Evolutionary conservation across 2,113 vertebrate genomes (phyloP).

Genomic region (rat (Rattus norvegicus)): GRCr8 NC_086032.1:91708501-91709000

Average conservation of each 20-base stretch:
- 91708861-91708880: no score
- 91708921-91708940: no score
- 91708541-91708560: accelerated
- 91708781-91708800: neutral
- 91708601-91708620: constrained; percentile 26
- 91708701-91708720: neutral
- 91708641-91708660: neutral
- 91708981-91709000: neutral
- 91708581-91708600: neutral
- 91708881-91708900: no score
- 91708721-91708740: neutral
- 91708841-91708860: accelerated
- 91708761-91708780: neutral
- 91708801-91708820: neutral
- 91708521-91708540: no score
- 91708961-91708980: no score
- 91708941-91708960: no score
- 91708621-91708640: neutral
- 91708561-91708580: neutral
- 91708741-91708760: accelerated
- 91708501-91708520: neutral
- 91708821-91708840: accelerated
- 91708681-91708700: neutral
- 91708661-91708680: neutral
- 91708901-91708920: no score